Conservation (phyloP, 2,888 invertebrate species). For the Diarsia dahlii region DNA sequence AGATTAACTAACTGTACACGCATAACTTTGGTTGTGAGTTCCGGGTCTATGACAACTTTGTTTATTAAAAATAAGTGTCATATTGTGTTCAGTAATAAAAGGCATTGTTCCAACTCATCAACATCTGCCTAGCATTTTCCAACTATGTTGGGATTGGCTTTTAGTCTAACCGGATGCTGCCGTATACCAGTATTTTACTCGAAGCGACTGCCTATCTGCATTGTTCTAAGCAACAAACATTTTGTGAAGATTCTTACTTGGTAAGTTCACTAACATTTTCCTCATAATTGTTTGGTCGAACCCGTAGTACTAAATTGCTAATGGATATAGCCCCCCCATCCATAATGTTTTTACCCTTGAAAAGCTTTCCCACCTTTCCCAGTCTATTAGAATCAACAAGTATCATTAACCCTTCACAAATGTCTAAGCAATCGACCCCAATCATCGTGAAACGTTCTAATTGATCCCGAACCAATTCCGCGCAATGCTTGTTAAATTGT, state of each 20-base stretch:
- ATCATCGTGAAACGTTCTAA: constrained; percentile 56
- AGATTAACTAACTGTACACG: constrained; percentile 62
- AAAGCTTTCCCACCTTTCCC: constrained; percentile 19
- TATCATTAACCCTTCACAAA: constrained; percentile 59
- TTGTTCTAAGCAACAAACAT: not conserved
- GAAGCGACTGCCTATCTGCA: too few relatives aligned
- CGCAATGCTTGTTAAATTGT: constrained; percentile 57
- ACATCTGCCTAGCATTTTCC: too few relatives aligned
- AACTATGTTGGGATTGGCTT: too few relatives aligned
- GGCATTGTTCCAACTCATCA: not conserved
- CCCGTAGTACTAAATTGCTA: not conserved
- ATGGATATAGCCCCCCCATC: not conserved
- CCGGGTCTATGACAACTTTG: constrained; percentile 31
- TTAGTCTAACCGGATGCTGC: too few relatives aligned
- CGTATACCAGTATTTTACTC: too few relatives aligned
- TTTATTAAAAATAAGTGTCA: not conserved
- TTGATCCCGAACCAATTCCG: constrained; percentile 66
- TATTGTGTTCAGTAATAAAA: not conserved
- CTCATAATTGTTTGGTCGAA: not conserved
- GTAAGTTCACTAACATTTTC: not conserved
- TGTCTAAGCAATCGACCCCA: constrained; percentile 52
- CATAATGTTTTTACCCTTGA: constrained; percentile 10
- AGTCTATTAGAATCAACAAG: constrained; percentile 41
- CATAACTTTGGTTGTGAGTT: constrained; percentile 38
- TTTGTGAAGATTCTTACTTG: not conserved